Evolutionary conservation across 1,140 invertebrate species (phyloP).

Genomic region (Philotrypesis tridentata): DNA sequence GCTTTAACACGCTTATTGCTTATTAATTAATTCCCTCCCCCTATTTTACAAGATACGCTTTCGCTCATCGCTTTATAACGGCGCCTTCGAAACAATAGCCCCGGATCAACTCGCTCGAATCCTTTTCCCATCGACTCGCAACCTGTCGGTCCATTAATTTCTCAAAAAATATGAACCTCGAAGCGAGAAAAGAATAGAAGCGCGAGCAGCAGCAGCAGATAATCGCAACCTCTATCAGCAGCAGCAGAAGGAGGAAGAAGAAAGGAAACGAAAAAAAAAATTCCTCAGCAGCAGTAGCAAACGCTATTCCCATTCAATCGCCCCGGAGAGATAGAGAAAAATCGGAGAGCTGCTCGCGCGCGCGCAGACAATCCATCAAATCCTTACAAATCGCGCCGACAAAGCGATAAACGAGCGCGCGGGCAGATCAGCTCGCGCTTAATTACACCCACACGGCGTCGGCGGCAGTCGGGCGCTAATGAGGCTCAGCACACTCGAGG

Average conservation of each 20-base stretch:
- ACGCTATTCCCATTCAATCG: not conserved
- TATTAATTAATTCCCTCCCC: too few species aligned
- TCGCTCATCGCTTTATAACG: too few species aligned
- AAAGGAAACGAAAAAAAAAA: slow-evolving; percentile 9
- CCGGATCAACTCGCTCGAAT: too few species aligned
- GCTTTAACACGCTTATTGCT: too few species aligned
- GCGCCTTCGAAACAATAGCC: too few species aligned
- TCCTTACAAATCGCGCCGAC: not conserved
- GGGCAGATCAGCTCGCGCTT: not conserved
- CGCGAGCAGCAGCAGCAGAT: not conserved
- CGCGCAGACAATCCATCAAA: not conserved
- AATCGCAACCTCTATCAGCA: not conserved
- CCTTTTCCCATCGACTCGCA: too few species aligned
- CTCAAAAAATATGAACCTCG: too few species aligned
- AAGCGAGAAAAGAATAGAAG: too few species aligned
- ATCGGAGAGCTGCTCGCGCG: not conserved
- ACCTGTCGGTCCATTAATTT: too few species aligned
- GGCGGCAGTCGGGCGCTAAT: too few species aligned
- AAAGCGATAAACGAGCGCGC: not conserved
- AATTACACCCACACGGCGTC: not conserved
- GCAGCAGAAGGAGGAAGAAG: too few species aligned
- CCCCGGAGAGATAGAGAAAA: not conserved
- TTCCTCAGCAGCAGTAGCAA: not conserved
- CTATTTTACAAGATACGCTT: too few species aligned
- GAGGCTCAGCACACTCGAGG: not conserved